These are phyloP conservation scores for Apostichopus japonicus DNA, from an alignment of 35 echinoderm and acorn worm genomes.

Conservation along the genomic window DNA sequence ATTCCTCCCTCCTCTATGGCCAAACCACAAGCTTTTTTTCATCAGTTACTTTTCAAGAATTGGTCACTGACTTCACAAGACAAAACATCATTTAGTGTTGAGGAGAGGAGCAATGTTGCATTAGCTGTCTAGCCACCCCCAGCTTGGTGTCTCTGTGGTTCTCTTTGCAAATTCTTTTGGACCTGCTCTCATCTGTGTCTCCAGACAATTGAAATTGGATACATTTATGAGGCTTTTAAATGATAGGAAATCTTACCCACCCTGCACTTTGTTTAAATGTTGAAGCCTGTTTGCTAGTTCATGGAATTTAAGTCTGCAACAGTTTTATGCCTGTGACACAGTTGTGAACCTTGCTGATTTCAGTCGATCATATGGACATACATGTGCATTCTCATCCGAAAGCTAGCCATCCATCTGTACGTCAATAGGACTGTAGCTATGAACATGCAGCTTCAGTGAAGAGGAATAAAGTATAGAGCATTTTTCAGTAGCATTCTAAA, in stretches of 20 bases:
- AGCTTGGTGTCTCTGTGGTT: neutral
- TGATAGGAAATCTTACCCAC: neutral
- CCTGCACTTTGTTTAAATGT: neutral
- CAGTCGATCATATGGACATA: too few species aligned
- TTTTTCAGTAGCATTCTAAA: too few species aligned
- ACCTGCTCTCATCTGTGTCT: neutral
- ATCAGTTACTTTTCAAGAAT: neutral
- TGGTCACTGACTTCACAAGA: slow-evolving; percentile 2
- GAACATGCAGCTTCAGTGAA: too few species aligned
- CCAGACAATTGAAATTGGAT: neutral
- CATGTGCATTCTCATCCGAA: too few species aligned
- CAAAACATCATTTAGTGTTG: neutral
- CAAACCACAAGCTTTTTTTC: neutral
- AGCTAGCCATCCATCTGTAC: too few species aligned
- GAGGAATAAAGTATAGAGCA: too few species aligned
- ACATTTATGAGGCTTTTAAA: neutral
- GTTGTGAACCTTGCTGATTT: too few species aligned
- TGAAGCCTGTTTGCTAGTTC: neutral
- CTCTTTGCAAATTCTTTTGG: neutral
- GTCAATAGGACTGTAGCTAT: too few species aligned
- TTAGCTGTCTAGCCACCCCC: neutral
- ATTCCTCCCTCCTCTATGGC: too few species aligned
- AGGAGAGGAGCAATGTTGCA: neutral
- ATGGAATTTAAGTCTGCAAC: neutral
- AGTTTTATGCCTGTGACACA: too few species aligned